These are phyloP conservation scores for Holothuria glaberrima DNA, from an alignment of 35 echinoderm and acorn worm genomes.

Conservation along the genomic window DNA sequence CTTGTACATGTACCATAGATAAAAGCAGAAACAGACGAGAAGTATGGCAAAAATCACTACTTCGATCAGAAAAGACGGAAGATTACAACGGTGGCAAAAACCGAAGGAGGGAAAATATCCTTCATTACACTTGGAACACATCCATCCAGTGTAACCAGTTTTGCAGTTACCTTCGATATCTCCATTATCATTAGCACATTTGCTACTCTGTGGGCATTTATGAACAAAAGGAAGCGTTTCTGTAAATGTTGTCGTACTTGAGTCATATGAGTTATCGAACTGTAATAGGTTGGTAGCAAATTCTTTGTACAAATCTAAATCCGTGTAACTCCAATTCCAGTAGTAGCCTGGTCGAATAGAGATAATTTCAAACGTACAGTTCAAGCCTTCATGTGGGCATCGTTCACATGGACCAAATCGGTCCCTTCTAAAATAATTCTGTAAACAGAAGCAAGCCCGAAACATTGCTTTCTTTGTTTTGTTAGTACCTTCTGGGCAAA, in stretches of 20 bases:
- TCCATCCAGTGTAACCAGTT: conserved; percentile 44
- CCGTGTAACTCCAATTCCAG: conserved; percentile 50
- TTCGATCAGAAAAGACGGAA: background rate
- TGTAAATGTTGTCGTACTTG: background rate
- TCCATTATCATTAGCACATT: background rate
- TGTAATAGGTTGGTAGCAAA: conserved; percentile 18
- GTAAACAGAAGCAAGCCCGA: conserved; percentile 59
- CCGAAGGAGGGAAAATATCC: conserved; percentile 13
- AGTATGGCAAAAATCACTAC: conserved; percentile 17
- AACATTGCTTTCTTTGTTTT: conserved; percentile 5
- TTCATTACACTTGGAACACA: conserved; percentile 27
- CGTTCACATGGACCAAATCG: conserved; percentile 13
- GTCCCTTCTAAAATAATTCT: conserved; percentile 30
- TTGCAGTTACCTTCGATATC: background rate
- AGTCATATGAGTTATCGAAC: background rate
- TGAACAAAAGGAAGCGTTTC: conserved; percentile 13
- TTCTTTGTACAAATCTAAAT: background rate
- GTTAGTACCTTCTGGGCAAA: conserved; percentile 56
- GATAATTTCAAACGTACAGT: conserved; percentile 41
- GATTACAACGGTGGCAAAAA: conserved; percentile 18
- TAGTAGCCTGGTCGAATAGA: conserved; percentile 35
- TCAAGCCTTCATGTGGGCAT: background rate
- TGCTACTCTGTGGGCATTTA: background rate
- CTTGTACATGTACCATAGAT: background rate
- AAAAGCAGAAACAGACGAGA: background rate